Evolutionary conservation across 1,140 invertebrate genomes (phyloP).

Genomic region (Heliconius eleuchia): DNA sequence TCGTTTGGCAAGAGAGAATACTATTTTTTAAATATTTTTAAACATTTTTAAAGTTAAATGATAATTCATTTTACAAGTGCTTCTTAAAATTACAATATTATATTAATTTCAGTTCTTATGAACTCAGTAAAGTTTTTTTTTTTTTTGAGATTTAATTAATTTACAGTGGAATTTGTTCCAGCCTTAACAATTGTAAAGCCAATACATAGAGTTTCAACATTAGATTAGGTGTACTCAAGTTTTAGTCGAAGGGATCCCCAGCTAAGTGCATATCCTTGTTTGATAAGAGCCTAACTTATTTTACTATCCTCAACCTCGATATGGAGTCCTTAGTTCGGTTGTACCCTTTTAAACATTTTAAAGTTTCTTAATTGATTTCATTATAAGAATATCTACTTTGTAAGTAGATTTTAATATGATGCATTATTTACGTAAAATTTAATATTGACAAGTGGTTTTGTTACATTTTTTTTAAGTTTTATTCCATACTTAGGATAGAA

Average conservation of each 20-base stretch:
- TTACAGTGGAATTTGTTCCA: not conserved
- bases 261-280: constrained; percentile 73
- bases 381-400: constrained; percentile 1
- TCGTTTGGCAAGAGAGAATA: too few species aligned
- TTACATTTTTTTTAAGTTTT: too few species aligned
- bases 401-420: not conserved
- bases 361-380: constrained; percentile 36
- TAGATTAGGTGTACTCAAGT: constrained; percentile 57
- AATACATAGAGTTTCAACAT: constrained; percentile 62
- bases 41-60: too few species aligned
- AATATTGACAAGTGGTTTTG: too few species aligned
- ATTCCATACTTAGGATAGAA: too few species aligned
- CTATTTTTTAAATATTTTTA: too few species aligned
- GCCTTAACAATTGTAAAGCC: constrained; percentile 46
- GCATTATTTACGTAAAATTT: too few species aligned
- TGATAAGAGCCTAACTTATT: constrained; percentile 66
- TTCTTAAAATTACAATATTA: too few species aligned
- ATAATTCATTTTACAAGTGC: too few species aligned
- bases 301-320: constrained; percentile 35
- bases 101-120: too few species aligned
- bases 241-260: constrained; percentile 44
- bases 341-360: constrained; percentile 33
- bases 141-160: not conserved
- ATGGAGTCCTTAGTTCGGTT: constrained; percentile 17
- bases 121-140: too few species aligned